Evolutionary conservation across 1,140 invertebrate species (phyloP).

Genomic region (Pinna nobilis): DNA sequence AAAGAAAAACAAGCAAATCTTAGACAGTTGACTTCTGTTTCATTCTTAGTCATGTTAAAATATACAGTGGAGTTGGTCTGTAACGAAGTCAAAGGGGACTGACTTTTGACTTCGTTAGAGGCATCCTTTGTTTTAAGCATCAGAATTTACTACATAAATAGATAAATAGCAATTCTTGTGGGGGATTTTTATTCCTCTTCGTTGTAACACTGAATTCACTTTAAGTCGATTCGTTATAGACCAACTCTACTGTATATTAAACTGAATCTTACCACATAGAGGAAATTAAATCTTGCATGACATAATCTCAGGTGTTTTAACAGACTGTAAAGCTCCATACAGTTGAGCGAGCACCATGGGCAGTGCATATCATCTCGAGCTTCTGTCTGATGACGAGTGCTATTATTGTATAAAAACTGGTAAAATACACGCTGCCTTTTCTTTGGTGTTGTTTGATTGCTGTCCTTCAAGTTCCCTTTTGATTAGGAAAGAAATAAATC

Average conservation of each 20-base stretch:
- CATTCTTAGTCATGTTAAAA: no score
- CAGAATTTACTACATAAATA: no score
- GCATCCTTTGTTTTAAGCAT: no score
- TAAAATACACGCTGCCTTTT: conserved; percentile 86
- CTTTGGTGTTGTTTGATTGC: conserved; percentile 59
- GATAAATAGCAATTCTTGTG: no score
- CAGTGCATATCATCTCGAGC: conserved; percentile 93
- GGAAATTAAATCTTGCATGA: conserved; percentile 94
- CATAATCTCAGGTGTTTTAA: conserved; percentile 95
- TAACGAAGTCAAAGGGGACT: no score
- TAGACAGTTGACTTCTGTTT: no score
- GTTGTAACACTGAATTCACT: not conserved
- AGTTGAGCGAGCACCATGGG: conserved; percentile 96
- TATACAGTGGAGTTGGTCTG: no score
- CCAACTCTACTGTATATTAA: not conserved
- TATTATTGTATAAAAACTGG: conserved; percentile 97
- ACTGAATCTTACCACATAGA: conserved; percentile 84
- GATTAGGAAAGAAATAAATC: not conserved
- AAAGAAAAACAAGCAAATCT: no score
- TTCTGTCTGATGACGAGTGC: conserved; percentile 95
- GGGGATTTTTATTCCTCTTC: not conserved
- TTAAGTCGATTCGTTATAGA: not conserved
- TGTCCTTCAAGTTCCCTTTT: conserved; percentile 46
- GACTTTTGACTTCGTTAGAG: no score
- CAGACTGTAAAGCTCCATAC: conserved; percentile 89